phyloP scores from a whole-genome alignment of 1,140 invertebrate species.

The Arctopsyche grandis region DNA sequence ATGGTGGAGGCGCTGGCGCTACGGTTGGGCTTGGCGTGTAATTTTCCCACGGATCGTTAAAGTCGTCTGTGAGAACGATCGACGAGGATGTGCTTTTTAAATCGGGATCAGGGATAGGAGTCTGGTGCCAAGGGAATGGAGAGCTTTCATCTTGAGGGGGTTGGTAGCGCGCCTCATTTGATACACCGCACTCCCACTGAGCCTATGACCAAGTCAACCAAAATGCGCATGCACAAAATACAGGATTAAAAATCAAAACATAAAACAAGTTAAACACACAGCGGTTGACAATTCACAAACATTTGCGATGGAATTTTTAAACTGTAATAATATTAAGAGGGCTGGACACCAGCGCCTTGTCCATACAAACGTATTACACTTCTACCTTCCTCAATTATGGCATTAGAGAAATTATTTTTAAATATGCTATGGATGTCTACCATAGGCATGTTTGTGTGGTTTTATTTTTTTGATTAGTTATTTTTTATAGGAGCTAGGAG shows the following conservation, averaged over 20 bases:
- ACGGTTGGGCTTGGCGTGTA: conserved; percentile 56
- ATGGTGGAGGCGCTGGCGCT: conserved; percentile 20
- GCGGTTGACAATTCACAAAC: neutral
- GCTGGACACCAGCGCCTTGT: too few relatives aligned
- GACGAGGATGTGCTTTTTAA: neutral
- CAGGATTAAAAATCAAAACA: conserved; percentile 47
- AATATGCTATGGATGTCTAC: too few relatives aligned
- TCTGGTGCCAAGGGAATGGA: conserved; percentile 65
- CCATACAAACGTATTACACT: too few relatives aligned
- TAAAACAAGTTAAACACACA: conserved; percentile 15
- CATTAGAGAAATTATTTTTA: too few relatives aligned
- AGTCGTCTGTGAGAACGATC: conserved; percentile 56
- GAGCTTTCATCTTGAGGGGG: conserved; percentile 58
- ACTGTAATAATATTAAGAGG: too few relatives aligned
- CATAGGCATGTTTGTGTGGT: too few relatives aligned
- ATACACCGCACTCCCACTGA: conserved; percentile 43
- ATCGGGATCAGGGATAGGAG: conserved; percentile 55
- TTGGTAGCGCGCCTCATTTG: conserved; percentile 43
- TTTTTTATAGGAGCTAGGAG: too few relatives aligned
- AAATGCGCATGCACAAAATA: conserved; percentile 55
- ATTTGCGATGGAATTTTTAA: too few relatives aligned
- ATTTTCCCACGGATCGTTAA: conserved; percentile 70
- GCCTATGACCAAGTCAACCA: conserved; percentile 49
- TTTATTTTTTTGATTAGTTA: too few relatives aligned
- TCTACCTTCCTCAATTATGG: too few relatives aligned